Evolutionary conservation across 2,113 vertebrate genomes (phyloP).

Genomic region (Sigmodon hispidus): DNA sequence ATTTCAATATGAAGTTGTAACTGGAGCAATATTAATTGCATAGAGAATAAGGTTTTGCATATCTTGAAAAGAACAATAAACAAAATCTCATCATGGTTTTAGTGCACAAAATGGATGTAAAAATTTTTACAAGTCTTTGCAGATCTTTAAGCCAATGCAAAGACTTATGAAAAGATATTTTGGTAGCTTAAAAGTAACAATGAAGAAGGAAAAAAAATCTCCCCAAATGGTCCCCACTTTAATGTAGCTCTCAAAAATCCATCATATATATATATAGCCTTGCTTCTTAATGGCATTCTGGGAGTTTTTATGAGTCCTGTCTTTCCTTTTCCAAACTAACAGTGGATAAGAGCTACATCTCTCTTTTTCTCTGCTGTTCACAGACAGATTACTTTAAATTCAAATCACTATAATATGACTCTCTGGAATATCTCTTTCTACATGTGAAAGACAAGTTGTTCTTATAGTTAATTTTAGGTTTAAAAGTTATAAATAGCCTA

Average conservation of each 20-base stretch:
- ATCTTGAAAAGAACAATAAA: conserved; percentile 62
- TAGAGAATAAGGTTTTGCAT: background rate
- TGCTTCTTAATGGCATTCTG: background rate
- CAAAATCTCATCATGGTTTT: background rate
- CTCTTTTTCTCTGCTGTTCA: background rate
- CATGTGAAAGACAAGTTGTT: background rate
- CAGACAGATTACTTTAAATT: conserved; percentile 47
- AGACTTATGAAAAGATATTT: background rate
- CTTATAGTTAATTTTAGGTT: conserved; percentile 5
- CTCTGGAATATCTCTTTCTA: conserved; percentile 11
- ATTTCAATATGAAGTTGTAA: conserved; percentile 12
- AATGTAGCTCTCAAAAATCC: background rate
- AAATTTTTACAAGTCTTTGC: conserved; percentile 25
- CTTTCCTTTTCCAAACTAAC: background rate
- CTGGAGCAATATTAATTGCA: background rate
- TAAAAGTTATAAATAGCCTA: conserved; percentile 16
- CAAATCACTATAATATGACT: conserved; percentile 37
- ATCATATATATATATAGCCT: background rate
- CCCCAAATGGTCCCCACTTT: background rate
- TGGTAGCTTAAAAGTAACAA: conserved; percentile 51
- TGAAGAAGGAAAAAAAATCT: background rate
- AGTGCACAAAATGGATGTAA: conserved; percentile 22
- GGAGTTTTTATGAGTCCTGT: background rate
- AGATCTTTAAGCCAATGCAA: conserved; percentile 13
- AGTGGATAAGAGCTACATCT: background rate